Evolutionary conservation across 23 tunicate species (phyloP), one percentile per base, ranked within the genome.

Genomic region (Ascidia mentula): DNA sequence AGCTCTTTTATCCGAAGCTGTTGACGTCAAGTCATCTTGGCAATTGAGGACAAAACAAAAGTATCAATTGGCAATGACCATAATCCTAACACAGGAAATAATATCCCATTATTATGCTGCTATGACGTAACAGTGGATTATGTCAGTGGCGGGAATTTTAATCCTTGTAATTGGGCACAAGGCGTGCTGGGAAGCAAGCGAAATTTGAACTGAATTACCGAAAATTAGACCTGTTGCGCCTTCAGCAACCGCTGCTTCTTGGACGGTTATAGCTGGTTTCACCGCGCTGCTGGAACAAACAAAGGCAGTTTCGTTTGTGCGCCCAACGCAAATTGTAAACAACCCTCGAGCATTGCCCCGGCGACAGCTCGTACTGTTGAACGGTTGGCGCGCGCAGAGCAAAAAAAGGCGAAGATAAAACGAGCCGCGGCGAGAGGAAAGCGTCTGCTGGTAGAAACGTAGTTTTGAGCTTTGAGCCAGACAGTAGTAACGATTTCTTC

Each of bases 151-250:
- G 65, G 65, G 65, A 53, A 53, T 53, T 53, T 53, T 28, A 20
- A 5, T 53, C 24, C 65, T 20, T 9, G 24, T 28, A 53, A 53
- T 53, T 53, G 65, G 65, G 7, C n/a, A n/a, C n/a, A n/a, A n/a
- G 1, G 65, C 24, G 65, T 3, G 13, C 24, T 53, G 65, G 4
- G 65, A 26, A 53, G 7, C 12, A 53, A 1, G 13, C 13, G 13
- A 53, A 53, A 53, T 53, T 53, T 53, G 65, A 53, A 53, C 65
- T 26, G 65, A 53, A 53, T 53, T 53, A 53, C 65, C 24, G 13
- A 53, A 53, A 53, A 53, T 53, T 6, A 28, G 22, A 26, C 13
- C 65, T 20, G 65, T 28, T 9, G 13, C 22, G 65, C 65, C 4
- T 28, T 20, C 4, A 3, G 13, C 13, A 53, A 53, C 22, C 28